Evolutionary conservation across 2,888 invertebrate genomes (phyloP), one percentile per base, ranked within the genome.

Genomic region (Papilio demoleus): DNA sequence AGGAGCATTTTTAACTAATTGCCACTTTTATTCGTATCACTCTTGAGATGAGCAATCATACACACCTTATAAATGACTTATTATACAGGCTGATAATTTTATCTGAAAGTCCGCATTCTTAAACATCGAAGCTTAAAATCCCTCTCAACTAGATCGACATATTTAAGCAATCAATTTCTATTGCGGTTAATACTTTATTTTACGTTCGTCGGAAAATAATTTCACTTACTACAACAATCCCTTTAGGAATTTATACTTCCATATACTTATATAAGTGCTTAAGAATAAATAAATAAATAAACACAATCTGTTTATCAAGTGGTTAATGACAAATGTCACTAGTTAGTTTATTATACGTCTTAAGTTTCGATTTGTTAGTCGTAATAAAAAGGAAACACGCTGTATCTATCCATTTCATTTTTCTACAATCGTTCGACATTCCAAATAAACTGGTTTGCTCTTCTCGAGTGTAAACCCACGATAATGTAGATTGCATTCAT

Each of bases 11-110:
- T 74, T 75, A 72, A 75, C 73, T 87, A 88, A 88, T 88, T 86
- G 84, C 78, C 74, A 70, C 73, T 76, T 70, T 80, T 85, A 89
- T 88, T 87, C 83, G 83, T 88, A 89, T 87, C 87, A 89, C 80
- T 88, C 77, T 60, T 68, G 76, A 74, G 80, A 83, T 80, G 84
- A 80, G 82, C 78, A 78, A 75, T 72, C 65, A 53, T 24, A 56
- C 60, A 17, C 53, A 36, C 27, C 53, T 56, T n/a, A 53, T 60
- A 61, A 61, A 53, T 24, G 22, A 19, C 40, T 14, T 19, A 27
- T 19, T 45, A 22, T 69, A 73, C 61, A 74, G 70, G 62, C 5
- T 71, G 74, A 47, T 69, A 4, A 8, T 34, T 60, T 31, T 47
- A 45, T 45, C 19, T 3, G 2, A 19, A 2, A 45, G 17, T 42